A percentile compares a stretch with the other conserved stretches of the same genome.
phyloP scores from a whole-genome alignment of 35 echinoderm and acorn worm species.

The Stichopus chloronotus region DNA sequence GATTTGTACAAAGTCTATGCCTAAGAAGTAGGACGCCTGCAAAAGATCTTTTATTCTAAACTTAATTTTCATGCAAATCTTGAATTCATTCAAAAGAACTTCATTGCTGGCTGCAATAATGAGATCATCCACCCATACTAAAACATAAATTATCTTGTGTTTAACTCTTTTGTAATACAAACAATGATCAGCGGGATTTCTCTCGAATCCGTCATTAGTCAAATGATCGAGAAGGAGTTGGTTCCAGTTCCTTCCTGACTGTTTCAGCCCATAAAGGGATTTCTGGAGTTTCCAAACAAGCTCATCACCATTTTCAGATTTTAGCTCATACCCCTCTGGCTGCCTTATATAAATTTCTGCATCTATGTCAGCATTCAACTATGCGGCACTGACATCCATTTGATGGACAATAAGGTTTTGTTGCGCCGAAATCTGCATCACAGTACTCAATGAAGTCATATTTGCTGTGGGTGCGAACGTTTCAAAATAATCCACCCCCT shows the following conservation, averaged over 20 bases:
- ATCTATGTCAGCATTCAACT: slow-evolving; percentile 1
- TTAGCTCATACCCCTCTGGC: background rate
- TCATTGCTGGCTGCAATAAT: background rate
- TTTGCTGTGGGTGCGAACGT: too few relatives aligned
- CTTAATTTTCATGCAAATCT: slow-evolving; percentile 28
- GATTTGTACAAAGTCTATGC: background rate
- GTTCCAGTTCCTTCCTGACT: slow-evolving; percentile 66
- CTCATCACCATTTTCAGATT: background rate
- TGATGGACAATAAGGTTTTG: too few relatives aligned
- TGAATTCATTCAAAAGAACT: background rate
- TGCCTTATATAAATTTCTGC: slow-evolving; percentile 54
- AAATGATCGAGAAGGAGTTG: slow-evolving; percentile 56
- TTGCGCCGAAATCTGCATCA: too few relatives aligned
- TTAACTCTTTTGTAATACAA: background rate
- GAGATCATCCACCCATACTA: slow-evolving; percentile 55
- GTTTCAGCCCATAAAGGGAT: slow-evolving; percentile 59
- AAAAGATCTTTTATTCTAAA: slow-evolving; percentile 38
- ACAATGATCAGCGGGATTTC: background rate
- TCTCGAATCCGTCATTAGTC: background rate
- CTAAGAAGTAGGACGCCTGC: slow-evolving; percentile 21
- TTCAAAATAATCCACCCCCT: background rate
- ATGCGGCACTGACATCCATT: too few relatives aligned
- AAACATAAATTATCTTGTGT: background rate
- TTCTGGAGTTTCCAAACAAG: slow-evolving; percentile 62
- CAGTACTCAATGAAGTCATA: too few relatives aligned